Evolutionary conservation across 2,113 vertebrate species (phyloP).

Genomic region (Climacteris rufus): DNA sequence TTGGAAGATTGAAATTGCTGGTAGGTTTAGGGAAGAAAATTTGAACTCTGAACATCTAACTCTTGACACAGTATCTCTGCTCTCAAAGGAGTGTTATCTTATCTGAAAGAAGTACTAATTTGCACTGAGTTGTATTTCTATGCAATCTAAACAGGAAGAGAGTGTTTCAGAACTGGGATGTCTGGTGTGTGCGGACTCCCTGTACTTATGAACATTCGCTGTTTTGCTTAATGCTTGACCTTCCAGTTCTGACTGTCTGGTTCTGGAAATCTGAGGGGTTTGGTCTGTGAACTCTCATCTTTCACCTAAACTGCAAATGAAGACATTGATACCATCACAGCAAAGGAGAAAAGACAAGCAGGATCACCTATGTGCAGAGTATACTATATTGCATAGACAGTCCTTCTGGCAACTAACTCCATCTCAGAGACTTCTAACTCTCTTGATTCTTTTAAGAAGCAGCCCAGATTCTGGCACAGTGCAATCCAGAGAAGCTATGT

Average conservation of each 20-base stretch:
- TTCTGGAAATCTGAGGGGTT: not conserved
- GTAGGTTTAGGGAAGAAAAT: not conserved
- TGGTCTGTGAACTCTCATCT: not conserved
- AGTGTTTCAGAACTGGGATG: not conserved
- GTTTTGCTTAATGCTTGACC: not conserved
- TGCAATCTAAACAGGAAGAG: conserved; percentile 34
- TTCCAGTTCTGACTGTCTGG: not conserved
- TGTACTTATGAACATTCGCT: not conserved
- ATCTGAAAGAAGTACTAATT: conserved; percentile 26
- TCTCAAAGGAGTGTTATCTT: conserved; percentile 11
- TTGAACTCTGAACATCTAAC: not conserved
- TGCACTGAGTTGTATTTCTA: not conserved
- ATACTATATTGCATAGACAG: not conserved
- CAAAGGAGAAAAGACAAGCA: not conserved
- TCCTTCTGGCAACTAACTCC: not conserved
- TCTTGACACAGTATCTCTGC: not conserved
- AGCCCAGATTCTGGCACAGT: not conserved
- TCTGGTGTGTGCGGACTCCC: not conserved
- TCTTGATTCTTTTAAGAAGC: not conserved
- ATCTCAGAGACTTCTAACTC: not conserved
- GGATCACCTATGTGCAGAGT: not conserved
- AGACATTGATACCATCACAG: not conserved
- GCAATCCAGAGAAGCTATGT: not conserved
- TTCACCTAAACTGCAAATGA: not conserved
- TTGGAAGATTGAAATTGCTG: not conserved